phyloP scores from a whole-genome alignment of 2,888 invertebrate genomes.

The Synanthedon formicaeformis region DNA sequence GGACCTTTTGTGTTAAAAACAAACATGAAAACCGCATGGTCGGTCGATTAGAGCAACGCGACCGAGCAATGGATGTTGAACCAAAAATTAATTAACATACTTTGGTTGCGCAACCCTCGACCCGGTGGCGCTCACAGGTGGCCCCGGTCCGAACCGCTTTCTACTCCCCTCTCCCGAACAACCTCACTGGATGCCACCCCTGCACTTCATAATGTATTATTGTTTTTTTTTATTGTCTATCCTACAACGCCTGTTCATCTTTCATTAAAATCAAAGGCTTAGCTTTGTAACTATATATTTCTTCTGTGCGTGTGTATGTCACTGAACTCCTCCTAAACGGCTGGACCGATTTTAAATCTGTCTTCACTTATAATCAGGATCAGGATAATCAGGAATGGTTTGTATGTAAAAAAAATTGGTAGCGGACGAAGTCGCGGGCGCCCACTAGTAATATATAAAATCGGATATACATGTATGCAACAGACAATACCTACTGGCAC shows the following conservation, averaged over 20 bases:
- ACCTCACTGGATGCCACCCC: slow-evolving; percentile 11
- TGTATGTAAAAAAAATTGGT: too few relatives aligned
- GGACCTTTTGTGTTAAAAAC: slow-evolving; percentile 39
- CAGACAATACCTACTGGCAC: too few relatives aligned
- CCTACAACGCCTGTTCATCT: slow-evolving; percentile 1
- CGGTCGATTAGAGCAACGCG: slow-evolving; percentile 53
- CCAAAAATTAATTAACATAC: slow-evolving; percentile 72
- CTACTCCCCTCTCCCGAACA: slow-evolving; percentile 19
- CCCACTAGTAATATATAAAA: too few relatives aligned
- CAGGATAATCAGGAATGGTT: too few relatives aligned
- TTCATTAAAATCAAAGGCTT: background rate
- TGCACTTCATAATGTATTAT: background rate
- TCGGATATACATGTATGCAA: too few relatives aligned
- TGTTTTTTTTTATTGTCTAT: slow-evolving; percentile 1
- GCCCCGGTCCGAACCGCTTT: slow-evolving; percentile 21
- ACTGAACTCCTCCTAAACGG: too few relatives aligned
- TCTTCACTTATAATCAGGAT: too few relatives aligned
- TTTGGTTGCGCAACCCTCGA: slow-evolving; percentile 56
- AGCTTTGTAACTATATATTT: too few relatives aligned
- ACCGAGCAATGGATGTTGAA: slow-evolving; percentile 54
- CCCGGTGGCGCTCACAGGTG: slow-evolving; percentile 31
- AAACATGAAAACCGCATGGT: slow-evolving; percentile 57
- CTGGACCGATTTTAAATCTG: too few relatives aligned
- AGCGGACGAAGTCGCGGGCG: too few relatives aligned
- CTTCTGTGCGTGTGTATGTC: too few relatives aligned